A percentile compares a stretch with the other conserved stretches of the same genome.
phyloP scores from a whole-genome alignment of 2,888 invertebrate species.

The Nymphalis urticae region DNA sequence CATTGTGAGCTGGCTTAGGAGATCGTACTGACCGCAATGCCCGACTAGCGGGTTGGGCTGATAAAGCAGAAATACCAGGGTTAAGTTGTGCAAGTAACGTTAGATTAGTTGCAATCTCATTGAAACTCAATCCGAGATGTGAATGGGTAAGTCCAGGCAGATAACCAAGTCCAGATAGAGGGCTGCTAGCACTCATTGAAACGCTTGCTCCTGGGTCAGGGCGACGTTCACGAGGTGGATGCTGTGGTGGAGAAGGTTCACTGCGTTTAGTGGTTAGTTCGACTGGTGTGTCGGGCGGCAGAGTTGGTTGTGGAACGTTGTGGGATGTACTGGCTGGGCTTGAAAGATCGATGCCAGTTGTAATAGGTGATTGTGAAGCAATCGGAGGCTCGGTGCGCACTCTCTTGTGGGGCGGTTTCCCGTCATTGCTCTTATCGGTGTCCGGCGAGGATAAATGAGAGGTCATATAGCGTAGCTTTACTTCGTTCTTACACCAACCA shows the following conservation, averaged over 20 bases:
- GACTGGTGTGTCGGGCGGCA: slow-evolving; percentile 54
- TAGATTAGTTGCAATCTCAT: slow-evolving; percentile 82
- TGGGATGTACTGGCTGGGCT: slow-evolving; percentile 50
- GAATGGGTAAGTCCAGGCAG: slow-evolving; percentile 80
- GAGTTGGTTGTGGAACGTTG: slow-evolving; percentile 51
- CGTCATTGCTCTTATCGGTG: slow-evolving; percentile 82
- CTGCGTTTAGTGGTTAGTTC: slow-evolving; percentile 72
- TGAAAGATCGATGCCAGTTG: slow-evolving; percentile 71
- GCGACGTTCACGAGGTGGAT: slow-evolving; percentile 63
- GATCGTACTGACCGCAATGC: slow-evolving; percentile 75
- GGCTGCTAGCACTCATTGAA: slow-evolving; percentile 83
- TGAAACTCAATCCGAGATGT: slow-evolving; percentile 83
- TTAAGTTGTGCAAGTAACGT: slow-evolving; percentile 83
- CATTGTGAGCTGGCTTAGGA: slow-evolving; percentile 73
- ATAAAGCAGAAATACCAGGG: slow-evolving; percentile 68
- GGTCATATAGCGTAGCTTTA: slow-evolving; percentile 85
- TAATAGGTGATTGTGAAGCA: slow-evolving; percentile 57
- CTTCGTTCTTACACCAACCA: slow-evolving; percentile 94
- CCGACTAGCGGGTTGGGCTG: slow-evolving; percentile 71
- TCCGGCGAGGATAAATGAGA: slow-evolving; percentile 87
- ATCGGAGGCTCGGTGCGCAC: slow-evolving; percentile 70
- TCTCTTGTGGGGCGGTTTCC: slow-evolving; percentile 71
- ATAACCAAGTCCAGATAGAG: slow-evolving; percentile 82
- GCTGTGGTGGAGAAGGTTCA: slow-evolving; percentile 58
- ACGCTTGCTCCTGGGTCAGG: slow-evolving; percentile 75